Percentiles rank a stretch among this genome's conserved stretches.
These are phyloP conservation scores for Hermatobates lingyangjiaoensis DNA, from an alignment of 1,140 invertebrate genomes.

Conservation along the genomic window DNA sequence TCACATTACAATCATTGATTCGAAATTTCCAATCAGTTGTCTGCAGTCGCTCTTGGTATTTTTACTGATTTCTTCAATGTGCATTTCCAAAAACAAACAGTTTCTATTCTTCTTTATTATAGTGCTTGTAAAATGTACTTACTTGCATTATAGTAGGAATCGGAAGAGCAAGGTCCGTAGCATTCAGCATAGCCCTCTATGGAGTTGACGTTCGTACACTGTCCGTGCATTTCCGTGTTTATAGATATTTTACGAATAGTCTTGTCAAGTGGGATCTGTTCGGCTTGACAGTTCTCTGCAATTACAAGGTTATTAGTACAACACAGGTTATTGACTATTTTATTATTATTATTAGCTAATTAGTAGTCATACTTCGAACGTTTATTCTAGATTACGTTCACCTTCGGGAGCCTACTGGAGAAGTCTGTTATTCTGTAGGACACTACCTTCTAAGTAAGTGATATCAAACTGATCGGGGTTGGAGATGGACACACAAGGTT, in stretches of 20 bases:
- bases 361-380: background rate
- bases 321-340: background rate
- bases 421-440: too few species aligned
- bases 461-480: too few species aligned
- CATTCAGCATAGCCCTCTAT: slow-evolving; percentile 41
- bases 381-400: too few species aligned
- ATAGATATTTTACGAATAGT: slow-evolving; percentile 34
- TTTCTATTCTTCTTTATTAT: too few species aligned
- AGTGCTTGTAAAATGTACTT: slow-evolving; percentile 19
- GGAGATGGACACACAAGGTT: too few species aligned
- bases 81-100: background rate
- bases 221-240: slow-evolving; percentile 26
- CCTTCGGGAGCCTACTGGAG: background rate
- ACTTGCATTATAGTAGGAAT: slow-evolving; percentile 39
- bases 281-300: slow-evolving; percentile 19
- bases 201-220: slow-evolving; percentile 36
- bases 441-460: too few species aligned
- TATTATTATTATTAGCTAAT: background rate
- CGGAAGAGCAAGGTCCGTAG: slow-evolving; percentile 39
- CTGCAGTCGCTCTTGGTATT: background rate
- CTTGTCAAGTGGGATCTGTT: slow-evolving; percentile 27
- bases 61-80: background rate
- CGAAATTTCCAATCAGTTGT: background rate
- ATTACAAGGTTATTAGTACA: background rate
- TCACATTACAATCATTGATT: background rate